Conservation (phyloP, 2,113 vertebrate species). For the Actenoides hombroni region DNA sequence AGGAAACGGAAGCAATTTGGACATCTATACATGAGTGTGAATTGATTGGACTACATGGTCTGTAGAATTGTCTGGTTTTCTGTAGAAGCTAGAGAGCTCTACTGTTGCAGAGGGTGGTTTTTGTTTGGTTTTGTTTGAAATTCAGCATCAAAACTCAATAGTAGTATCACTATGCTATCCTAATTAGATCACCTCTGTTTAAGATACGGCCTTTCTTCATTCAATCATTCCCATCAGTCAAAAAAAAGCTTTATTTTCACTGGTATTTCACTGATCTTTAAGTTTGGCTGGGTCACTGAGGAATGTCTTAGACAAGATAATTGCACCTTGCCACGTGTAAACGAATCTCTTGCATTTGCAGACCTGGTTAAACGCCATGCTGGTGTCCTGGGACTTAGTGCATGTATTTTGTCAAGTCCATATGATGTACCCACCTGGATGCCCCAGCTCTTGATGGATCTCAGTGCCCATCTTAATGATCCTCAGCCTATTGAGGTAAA, state of each 20-base stretch:
- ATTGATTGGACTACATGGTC: not conserved
- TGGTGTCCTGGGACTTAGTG: conserved; percentile 94
- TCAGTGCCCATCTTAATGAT: conserved; percentile 95
- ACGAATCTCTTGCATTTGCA: conserved; percentile 46
- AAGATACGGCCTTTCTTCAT: not conserved
- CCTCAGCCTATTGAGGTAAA: conserved; percentile 95
- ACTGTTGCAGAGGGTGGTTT: no score
- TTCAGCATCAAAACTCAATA: not conserved
- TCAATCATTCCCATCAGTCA: not conserved
- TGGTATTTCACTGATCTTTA: not conserved
- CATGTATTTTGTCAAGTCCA: conserved; percentile 93
- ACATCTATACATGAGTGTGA: not conserved
- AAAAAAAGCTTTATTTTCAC: not conserved
- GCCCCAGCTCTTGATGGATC: conserved; percentile 96
- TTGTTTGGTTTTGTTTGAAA: not conserved
- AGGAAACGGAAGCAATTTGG: not conserved
- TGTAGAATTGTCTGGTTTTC: not conserved
- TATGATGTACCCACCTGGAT: conserved; percentile 98
- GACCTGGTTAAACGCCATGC: conserved; percentile 93
- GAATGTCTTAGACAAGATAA: no score
- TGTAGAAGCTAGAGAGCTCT: not conserved
- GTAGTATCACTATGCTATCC: not conserved
- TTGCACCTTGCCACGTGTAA: not conserved
- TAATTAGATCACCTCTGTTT: not conserved
- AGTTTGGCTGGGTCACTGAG: not conserved